Base-by-base conservation (phyloP, 2,797 vertebrate genomes). In the Philypnodon macrostomus region DNA sequence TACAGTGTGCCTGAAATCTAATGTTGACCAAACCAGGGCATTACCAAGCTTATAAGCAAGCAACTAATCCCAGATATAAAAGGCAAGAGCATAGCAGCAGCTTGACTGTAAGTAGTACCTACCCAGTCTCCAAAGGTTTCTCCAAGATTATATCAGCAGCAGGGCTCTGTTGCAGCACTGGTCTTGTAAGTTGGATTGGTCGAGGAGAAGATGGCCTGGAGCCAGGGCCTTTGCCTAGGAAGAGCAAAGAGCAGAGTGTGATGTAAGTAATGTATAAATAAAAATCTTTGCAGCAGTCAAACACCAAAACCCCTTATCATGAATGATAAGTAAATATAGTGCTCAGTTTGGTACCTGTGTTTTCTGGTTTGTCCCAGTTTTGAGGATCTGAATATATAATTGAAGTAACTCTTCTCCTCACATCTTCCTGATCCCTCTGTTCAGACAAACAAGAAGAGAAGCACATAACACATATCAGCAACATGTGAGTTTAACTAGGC, bases 371-470 rank as follows among this genome's bases (percentile, higher is more conserved):
- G 4, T 77, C 77, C 89, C 90, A 91, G 58, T 87, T 55, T 30
- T 83, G 84, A 24, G 75, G 81, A 63, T 96, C 94, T 2, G 90
- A 83, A 58, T 95, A 97, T 4, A 81, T 73, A 21, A 97, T 90
- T 29, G 78, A 90, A 23, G 82, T 84, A 44, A 93, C 91, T 12
- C 94, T 89, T 48, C 90, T 91, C 40, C 93, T 91, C 67, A 99
- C 91, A 6, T 75, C 87, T 27, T 98, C 94, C 67, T 94, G 88
- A 63, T 93, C 89, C 78, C 53, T 93, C 96, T 99, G 78, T 36
- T 60, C 80, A 64, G 33, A 55, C 46, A 72, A 18, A 63, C 4
- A 30, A 31, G 32, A 15, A 5, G 13, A 1, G 7, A 33, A 5
- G 18, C 13, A 30, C 6, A 7, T 42, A 12, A 51, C 54, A 45